Conservation (phyloP, 2,113 vertebrate species). For the Nettapus auritus region DNA sequence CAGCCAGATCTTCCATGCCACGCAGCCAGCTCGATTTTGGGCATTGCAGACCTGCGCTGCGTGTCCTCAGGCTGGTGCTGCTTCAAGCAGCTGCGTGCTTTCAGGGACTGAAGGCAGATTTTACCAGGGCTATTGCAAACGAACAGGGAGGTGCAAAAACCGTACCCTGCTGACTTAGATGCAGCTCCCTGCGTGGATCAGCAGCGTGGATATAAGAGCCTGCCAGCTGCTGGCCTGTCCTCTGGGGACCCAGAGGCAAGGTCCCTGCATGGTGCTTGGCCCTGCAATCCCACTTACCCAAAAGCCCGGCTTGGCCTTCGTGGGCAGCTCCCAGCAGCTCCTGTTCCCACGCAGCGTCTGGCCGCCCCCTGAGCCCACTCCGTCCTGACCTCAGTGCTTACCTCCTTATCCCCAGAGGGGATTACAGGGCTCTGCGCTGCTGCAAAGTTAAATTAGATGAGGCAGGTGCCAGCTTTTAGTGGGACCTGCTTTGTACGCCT, state of each 20-base stretch:
- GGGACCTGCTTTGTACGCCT: not conserved
- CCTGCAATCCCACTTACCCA: not conserved
- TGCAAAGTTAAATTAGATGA: not conserved
- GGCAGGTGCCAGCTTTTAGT: not conserved
- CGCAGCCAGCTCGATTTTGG: not conserved
- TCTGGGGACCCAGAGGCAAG: not conserved
- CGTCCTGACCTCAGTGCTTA: not conserved
- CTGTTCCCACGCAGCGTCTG: not conserved
- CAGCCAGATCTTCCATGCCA: not conserved
- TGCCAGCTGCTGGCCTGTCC: not conserved
- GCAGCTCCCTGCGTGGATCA: not conserved
- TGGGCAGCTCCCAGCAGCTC: not conserved
- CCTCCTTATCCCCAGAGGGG: not conserved
- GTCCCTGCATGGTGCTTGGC: not conserved
- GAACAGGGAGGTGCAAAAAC: not conserved
- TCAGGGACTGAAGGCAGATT: not conserved
- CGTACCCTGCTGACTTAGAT: not conserved
- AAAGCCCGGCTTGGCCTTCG: not conserved
- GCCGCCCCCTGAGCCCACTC: not conserved
- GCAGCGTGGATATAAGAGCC: not conserved
- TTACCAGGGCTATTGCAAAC: not conserved
- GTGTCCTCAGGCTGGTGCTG: not conserved
- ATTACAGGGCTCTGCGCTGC: not conserved
- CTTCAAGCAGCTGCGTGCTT: not conserved
- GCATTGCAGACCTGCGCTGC: fast-evolving